Percentiles rank a stretch among this genome's conserved stretches.
Conservation (phyloP, 2,888 invertebrate genomes). For the Odontomyia ornata region DNA sequence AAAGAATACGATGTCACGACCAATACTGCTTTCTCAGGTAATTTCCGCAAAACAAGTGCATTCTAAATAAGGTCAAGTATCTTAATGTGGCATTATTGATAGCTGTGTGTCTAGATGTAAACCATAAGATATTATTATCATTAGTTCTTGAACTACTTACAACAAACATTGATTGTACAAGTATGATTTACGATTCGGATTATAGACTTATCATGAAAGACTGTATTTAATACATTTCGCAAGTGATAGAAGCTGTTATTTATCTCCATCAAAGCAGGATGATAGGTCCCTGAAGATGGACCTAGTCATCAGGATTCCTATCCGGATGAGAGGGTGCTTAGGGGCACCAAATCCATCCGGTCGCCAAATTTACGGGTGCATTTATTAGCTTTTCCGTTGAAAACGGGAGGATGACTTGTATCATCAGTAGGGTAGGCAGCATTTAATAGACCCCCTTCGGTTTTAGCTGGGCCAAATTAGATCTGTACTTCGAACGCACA, state of each 20-base stretch:
- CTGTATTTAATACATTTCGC: constrained; percentile 56
- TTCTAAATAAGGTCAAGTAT: constrained; percentile 66
- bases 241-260: constrained; percentile 65
- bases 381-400: no score
- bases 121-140: constrained; percentile 61
- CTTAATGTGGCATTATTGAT: constrained; percentile 67
- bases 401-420: no score
- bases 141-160: constrained; percentile 66
- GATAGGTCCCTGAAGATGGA: no score
- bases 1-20: constrained; percentile 14
- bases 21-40: constrained; percentile 49
- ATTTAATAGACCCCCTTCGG: no score
- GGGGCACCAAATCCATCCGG: no score
- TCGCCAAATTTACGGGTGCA: no score
- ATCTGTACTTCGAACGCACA: no score
- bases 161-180: constrained; percentile 64
- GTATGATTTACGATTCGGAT: constrained; percentile 64
- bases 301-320: no score
- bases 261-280: constrained; percentile 66
- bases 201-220: constrained; percentile 64
- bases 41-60: constrained; percentile 47
- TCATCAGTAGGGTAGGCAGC: no score
- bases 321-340: no score
- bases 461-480: no score
- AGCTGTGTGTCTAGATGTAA: constrained; percentile 65